Conservation (phyloP, 2,888 invertebrate genomes). For the Troglohyphantes excavatus region DNA sequence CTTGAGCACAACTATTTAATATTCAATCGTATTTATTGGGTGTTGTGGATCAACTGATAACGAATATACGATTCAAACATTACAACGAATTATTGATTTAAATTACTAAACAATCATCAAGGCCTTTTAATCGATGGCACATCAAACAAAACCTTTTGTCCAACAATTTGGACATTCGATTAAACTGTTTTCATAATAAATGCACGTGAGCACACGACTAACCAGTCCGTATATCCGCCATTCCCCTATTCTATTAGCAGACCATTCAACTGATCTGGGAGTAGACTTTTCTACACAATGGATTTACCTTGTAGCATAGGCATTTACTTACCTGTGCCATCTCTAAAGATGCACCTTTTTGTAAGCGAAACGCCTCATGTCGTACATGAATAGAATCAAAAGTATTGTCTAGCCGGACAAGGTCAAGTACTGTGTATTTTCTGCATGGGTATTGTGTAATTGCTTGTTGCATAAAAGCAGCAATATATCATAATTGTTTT, state of each 20-base stretch:
- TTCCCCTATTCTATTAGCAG: neutral
- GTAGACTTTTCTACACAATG: slow-evolving; percentile 8
- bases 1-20: neutral
- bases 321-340: neutral
- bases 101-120: neutral
- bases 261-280: neutral
- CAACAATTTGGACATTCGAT: neutral
- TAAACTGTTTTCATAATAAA: neutral
- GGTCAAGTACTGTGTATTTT: slow-evolving; percentile 25
- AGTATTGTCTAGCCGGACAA: slow-evolving; percentile 21
- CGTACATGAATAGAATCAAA: slow-evolving; percentile 21
- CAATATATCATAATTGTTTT: neutral
- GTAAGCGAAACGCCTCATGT: slow-evolving; percentile 28
- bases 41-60: neutral
- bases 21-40: neutral
- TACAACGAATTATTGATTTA: neutral
- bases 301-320: slow-evolving; percentile 33
- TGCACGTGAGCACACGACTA: neutral
- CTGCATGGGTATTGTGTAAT: slow-evolving; percentile 32
- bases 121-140: neutral
- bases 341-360: slow-evolving; percentile 8
- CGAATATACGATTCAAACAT: neutral
- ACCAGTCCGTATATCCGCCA: neutral
- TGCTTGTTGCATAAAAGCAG: slow-evolving; percentile 18
- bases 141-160: neutral